phyloP scores from a whole-genome alignment of 2,888 invertebrate genomes.

The Acanthosepion lycidas region DNA sequence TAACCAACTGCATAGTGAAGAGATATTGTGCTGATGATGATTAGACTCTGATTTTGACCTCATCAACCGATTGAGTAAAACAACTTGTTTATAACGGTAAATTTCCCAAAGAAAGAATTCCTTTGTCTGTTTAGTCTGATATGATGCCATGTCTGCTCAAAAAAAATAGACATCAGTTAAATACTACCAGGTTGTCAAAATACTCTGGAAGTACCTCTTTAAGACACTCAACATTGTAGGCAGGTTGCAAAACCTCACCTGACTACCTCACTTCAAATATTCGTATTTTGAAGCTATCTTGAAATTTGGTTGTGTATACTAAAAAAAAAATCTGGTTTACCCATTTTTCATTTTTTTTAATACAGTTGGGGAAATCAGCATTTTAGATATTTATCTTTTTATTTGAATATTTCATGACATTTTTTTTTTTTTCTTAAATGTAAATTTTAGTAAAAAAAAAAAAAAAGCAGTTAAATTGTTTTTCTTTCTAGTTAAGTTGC shows the following conservation, averaged over 20 bases:
- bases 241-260: neutral
- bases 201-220: neutral
- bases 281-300: neutral
- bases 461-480: too few relatives aligned
- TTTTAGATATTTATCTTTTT: neutral
- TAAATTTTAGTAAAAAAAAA: neutral
- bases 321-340: neutral
- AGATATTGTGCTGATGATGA: too few relatives aligned
- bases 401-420: neutral
- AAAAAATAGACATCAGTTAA: neutral
- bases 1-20: too few relatives aligned
- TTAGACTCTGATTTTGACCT: neutral
- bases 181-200: neutral
- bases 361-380: too few relatives aligned
- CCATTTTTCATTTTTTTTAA: too few relatives aligned
- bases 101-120: neutral
- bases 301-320: neutral
- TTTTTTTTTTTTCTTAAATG: neutral
- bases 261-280: conserved; percentile 8
- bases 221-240: neutral
- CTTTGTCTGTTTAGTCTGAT: too few relatives aligned
- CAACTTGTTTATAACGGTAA: neutral
- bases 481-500: too few relatives aligned
- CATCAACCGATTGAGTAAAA: neutral
- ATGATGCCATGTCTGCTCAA: too few relatives aligned